Percentiles rank a stretch among this genome's conserved stretches.
Evolutionary conservation across 2,888 invertebrate species (phyloP).

Genomic region (Vanessa cardui): DNA sequence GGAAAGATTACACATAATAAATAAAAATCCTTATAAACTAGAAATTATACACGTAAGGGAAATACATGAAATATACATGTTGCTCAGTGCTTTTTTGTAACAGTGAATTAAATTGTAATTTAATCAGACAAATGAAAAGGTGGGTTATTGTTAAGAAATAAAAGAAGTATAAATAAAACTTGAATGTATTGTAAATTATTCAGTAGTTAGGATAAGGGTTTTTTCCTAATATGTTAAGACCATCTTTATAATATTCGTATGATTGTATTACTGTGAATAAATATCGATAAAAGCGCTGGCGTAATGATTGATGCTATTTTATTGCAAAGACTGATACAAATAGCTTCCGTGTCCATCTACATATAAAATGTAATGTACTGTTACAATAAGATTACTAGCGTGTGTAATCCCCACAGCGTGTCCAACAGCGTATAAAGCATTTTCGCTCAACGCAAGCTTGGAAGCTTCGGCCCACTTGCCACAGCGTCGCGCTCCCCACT

Average conservation of each 20-base stretch:
- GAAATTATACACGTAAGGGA: too few species aligned
- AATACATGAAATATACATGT: too few species aligned
- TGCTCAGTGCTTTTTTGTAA: too few species aligned
- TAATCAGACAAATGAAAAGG: too few species aligned
- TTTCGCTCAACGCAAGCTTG: conserved; percentile 51
- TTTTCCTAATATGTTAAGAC: too few species aligned
- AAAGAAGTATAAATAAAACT: too few species aligned
- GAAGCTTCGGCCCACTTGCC: conserved; percentile 48
- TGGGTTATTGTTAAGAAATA: too few species aligned
- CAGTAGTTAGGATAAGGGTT: too few species aligned
- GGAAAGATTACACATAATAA: too few species aligned
- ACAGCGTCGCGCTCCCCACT: conserved; percentile 18
- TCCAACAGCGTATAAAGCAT: conserved; percentile 41
- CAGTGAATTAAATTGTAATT: too few species aligned
- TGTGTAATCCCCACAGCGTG: conserved; percentile 34
- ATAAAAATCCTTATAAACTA: too few species aligned
- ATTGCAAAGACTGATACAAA: background rate
- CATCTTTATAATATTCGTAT: background rate
- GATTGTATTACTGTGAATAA: background rate
- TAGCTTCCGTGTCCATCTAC: background rate
- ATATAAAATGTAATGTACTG: conserved; percentile 11
- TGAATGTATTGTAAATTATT: too few species aligned
- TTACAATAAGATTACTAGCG: conserved; percentile 36
- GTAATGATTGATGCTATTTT: background rate
- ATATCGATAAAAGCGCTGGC: background rate